phyloP scores from a whole-genome alignment of 2,797 vertebrate species.

The Galago senegalensis region DNA sequence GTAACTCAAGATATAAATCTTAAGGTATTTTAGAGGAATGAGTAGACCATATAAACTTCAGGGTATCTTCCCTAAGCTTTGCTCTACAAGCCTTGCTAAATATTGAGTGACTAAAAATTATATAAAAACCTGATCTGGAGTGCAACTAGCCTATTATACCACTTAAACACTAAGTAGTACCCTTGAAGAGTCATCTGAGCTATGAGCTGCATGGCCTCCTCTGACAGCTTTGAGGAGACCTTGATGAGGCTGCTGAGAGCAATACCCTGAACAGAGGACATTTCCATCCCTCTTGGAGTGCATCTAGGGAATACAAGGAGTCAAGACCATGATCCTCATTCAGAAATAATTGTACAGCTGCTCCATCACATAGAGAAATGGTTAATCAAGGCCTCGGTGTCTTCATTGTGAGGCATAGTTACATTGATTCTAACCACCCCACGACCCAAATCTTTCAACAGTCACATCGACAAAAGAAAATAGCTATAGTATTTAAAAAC shows the following conservation, averaged over 20 bases:
- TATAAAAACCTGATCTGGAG: background rate
- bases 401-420: background rate
- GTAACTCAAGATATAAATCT: background rate
- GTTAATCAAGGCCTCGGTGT: background rate
- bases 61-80: background rate
- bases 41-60: background rate
- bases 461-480: background rate
- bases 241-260: background rate
- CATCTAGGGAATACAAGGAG: background rate
- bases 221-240: background rate
- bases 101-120: background rate
- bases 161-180: background rate
- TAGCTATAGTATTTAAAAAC: too few species aligned
- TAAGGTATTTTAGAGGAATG: background rate
- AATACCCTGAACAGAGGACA: background rate
- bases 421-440: background rate
- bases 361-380: background rate
- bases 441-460: background rate
- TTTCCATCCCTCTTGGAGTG: background rate
- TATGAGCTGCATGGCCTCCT: background rate
- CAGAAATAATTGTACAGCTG: background rate
- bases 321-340: background rate
- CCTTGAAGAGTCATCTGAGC: background rate
- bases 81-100: background rate
- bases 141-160: background rate